These are phyloP conservation scores for Drosophila hydei DNA, from an alignment of 1,140 invertebrate genomes.

Conservation along the genomic window DNA sequence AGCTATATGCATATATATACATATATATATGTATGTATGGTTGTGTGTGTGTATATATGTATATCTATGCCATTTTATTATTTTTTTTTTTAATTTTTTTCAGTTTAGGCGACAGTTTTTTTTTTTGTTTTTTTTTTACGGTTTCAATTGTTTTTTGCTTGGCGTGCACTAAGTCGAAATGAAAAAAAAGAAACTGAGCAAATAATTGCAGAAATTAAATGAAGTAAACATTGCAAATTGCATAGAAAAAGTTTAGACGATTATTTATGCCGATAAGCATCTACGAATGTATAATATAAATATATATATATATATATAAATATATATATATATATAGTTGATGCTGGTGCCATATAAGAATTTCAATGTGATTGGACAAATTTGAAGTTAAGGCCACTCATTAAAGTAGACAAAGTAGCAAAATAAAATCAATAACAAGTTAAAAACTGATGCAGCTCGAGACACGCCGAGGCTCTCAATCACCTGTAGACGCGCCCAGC, in stretches of 20 bases:
- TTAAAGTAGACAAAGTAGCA: constrained; percentile 34
- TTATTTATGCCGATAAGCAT: constrained; percentile 18
- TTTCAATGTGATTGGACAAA: constrained; percentile 31
- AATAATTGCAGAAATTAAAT: not conserved
- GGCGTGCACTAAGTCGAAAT: constrained; percentile 28
- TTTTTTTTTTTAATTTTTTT: constrained; percentile 22
- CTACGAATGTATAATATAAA: constrained; percentile 3
- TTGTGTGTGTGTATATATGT: constrained; percentile 27
- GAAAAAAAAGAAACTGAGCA: not conserved
- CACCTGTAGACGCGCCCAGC: too few relatives aligned
- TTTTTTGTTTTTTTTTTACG: not conserved
- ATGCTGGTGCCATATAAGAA: constrained; percentile 27
- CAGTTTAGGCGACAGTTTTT: constrained; percentile 28
- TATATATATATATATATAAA: constrained; percentile 4
- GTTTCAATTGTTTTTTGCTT: constrained; percentile 3
- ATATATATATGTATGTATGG: constrained; percentile 37
- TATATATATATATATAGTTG: constrained; percentile 8
- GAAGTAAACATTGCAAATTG: constrained; percentile 13
- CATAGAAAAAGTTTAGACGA: constrained; percentile 17
- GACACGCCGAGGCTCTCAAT: not conserved
- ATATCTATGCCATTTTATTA: constrained; percentile 22
- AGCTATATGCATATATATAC: constrained; percentile 39
- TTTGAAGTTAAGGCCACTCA: constrained; percentile 41
- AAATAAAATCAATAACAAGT: constrained; percentile 20
- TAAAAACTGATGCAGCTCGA: not conserved